A percentile compares a stretch with the other conserved stretches of the same genome.
These are phyloP conservation scores for Spinibarbus caldwelli DNA, from an alignment of 2,797 vertebrate genomes.

Conservation along the genomic window DNA sequence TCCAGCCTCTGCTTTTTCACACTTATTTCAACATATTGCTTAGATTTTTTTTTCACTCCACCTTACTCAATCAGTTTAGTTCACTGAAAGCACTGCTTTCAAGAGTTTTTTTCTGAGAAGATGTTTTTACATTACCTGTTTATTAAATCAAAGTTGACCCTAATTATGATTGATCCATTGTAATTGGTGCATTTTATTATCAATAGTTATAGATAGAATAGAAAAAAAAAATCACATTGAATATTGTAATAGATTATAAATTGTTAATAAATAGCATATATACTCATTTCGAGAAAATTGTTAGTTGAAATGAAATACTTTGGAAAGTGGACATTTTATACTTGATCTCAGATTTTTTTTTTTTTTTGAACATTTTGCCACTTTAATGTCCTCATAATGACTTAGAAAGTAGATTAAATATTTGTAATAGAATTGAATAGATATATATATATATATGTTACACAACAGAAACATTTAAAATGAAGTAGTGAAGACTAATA, in stretches of 20 bases:
- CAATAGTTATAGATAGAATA: not conserved
- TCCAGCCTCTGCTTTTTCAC: not conserved
- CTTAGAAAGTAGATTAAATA: not conserved
- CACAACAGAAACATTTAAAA: not conserved
- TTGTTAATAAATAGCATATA: not conserved
- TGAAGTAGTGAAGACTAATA: not conserved
- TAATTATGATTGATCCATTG: not conserved
- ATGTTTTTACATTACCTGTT: not conserved
- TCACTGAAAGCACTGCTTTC: not conserved
- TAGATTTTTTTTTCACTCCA: not conserved
- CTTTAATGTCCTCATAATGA: not conserved
- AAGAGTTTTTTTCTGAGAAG: not conserved
- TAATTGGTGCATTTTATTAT: not conserved
- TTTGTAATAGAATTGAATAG: not conserved
- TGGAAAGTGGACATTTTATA: not conserved
- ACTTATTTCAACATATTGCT: not conserved
- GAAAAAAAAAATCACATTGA: not conserved
- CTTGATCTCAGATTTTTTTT: not conserved
- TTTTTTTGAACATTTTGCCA: not conserved
- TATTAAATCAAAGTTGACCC: not conserved
- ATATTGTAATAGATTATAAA: not conserved
- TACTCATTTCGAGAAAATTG: not conserved
- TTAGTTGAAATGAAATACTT: not conserved
- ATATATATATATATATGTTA: not conserved
- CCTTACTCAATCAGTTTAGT: not conserved